phyloP scores from a whole-genome alignment of 2,888 invertebrate species.

The Andrena marginata region DNA sequence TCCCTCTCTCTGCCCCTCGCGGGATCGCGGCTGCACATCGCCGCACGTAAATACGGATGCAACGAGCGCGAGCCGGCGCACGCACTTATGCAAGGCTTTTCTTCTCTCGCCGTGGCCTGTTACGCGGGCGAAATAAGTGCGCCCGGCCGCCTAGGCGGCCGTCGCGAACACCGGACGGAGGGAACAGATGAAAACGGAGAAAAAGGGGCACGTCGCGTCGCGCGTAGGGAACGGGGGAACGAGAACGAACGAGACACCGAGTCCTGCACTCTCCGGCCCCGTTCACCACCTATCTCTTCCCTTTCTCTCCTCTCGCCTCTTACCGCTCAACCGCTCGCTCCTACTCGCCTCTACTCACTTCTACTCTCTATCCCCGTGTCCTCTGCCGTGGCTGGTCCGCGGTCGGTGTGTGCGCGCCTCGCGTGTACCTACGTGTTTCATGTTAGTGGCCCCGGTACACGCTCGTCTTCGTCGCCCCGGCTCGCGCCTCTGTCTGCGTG shows the following conservation, averaged over 20 bases:
- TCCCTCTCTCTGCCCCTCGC: conserved; percentile 7
- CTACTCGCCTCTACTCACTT: neutral
- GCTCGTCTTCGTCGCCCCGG: conserved; percentile 62
- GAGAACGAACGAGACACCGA: conserved; percentile 51
- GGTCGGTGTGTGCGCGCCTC: conserved; percentile 38
- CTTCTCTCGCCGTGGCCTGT: conserved; percentile 60
- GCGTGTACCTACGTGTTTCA: conserved; percentile 61
- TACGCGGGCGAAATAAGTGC: conserved; percentile 76
- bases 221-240: conserved; percentile 7
- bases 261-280: conserved; percentile 66
- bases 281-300: conserved; percentile 64
- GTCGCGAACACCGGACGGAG: conserved; percentile 44
- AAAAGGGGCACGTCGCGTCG: conserved; percentile 37
- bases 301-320: neutral
- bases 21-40: conserved; percentile 24
- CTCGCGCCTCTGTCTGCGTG: conserved; percentile 69
- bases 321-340: conserved; percentile 4
- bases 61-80: conserved; percentile 3
- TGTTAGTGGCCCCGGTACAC: conserved; percentile 61
- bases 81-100: conserved; percentile 36
- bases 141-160: conserved; percentile 71
- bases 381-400: conserved; percentile 30
- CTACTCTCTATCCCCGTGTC: conserved; percentile 31
- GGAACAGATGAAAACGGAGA: conserved; percentile 32
- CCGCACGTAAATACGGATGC: conserved; percentile 60